phyloP scores from a whole-genome alignment of 2,888 invertebrate genomes.

The Ethmia dodecea region DNA sequence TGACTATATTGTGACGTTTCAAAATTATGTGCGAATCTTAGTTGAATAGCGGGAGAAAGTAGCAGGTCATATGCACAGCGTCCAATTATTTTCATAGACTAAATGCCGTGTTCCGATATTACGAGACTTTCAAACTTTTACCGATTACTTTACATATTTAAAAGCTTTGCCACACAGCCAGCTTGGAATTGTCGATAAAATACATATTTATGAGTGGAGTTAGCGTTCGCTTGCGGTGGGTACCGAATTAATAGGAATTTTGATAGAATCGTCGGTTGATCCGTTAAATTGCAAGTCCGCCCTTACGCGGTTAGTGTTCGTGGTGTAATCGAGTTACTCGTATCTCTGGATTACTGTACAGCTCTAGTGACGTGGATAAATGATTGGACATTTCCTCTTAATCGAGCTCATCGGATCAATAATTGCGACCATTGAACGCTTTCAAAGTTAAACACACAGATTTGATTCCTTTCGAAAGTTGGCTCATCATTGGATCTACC shows the following conservation, averaged over 20 bases:
- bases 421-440: constrained; percentile 7
- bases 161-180: constrained; percentile 1
- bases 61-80: constrained; percentile 22
- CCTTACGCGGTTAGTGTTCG: constrained; percentile 24
- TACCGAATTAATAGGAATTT: constrained; percentile 4
- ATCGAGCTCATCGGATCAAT: constrained; percentile 27
- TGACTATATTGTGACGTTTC: constrained; percentile 25
- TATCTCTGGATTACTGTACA: constrained; percentile 34
- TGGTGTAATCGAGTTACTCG: constrained; percentile 48
- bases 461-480: too few species aligned
- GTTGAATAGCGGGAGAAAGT: constrained; percentile 39
- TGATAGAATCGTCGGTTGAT: constrained; percentile 6
- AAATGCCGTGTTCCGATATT: background rate
- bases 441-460: constrained; percentile 1
- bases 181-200: too few species aligned
- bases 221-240: background rate
- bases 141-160: constrained; percentile 6
- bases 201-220: too few species aligned
- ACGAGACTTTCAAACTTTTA: constrained; percentile 18
- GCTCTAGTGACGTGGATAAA: constrained; percentile 29
- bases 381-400: constrained; percentile 45
- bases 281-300: constrained; percentile 11
- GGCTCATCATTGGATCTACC: too few species aligned
- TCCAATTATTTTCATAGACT: constrained; percentile 19
- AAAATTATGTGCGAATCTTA: constrained; percentile 28